A percentile compares a stretch with the other conserved stretches of the same genome.
Evolutionary conservation across 2,113 vertebrate species (phyloP).

Genomic region (Stegostoma tigrinum): DNA sequence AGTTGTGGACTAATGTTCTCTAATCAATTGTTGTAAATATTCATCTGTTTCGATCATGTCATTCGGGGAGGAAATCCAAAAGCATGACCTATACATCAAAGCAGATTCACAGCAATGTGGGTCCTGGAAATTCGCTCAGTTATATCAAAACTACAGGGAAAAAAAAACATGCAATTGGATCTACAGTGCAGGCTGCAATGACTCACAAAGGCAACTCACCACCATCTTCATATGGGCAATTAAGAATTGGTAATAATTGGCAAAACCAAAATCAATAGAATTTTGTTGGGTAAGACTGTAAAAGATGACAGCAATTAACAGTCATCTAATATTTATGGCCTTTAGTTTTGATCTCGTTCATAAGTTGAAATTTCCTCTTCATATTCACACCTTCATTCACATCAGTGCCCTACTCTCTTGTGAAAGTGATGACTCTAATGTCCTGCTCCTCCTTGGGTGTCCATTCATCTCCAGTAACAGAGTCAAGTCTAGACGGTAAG

Average conservation of each 20-base stretch:
- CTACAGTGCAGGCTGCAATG: background rate
- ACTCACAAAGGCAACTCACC: background rate
- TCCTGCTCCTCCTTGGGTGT: no score
- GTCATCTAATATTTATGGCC: no score
- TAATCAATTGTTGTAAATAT: background rate
- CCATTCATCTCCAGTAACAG: no score
- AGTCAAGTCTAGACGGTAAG: no score
- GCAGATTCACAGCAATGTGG: background rate
- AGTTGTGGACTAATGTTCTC: background rate
- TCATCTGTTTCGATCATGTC: background rate
- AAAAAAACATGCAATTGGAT: background rate
- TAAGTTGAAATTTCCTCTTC: no score
- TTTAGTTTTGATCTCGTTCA: no score
- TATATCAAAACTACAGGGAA: background rate
- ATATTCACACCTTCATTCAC: no score
- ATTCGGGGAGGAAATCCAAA: background rate
- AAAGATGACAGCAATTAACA: no score
- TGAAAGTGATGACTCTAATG: no score
- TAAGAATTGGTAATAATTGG: background rate
- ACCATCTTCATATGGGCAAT: background rate
- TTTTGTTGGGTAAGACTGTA: no score
- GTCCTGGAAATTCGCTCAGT: background rate
- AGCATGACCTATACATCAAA: background rate
- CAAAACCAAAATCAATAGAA: background rate
- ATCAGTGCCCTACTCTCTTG: no score